Base-by-base conservation (phyloP, 2,888 invertebrate genomes). In the Sericinus montela region DNA sequence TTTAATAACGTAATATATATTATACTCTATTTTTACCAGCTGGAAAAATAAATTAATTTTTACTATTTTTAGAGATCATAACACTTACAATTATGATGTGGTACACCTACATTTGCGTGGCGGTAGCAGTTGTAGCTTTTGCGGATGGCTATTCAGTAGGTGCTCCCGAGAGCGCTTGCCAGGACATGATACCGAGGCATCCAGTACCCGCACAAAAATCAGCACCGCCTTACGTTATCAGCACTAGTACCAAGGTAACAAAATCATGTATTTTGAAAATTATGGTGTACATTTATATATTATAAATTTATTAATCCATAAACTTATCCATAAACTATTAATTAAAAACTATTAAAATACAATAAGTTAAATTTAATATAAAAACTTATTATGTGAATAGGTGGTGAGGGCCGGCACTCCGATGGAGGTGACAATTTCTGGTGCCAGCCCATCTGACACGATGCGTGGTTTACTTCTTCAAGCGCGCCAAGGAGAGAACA, bases 141-240 rank as follows among this genome's bases (percentile, higher is more conserved):
- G 81, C 67, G 53, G 67, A 75, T 36, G 90, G 83, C 1, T 92
- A 91, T 70, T 91, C 92, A 1, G 80, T 85, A 1, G 94, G 94
- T 4, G 94, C 93, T 0, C 94, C 93, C 0, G 75, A 79, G 15
- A 82, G 80, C 34, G 91, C 91, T 19, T 94, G 94, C 77, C 75
- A 69, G n/a, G 92, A 92, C 69, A 91, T 94, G 90, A 85, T 89
- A 6, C 94, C 94, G 0, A 89, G 91, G 65, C 94, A 94, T 70
- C 91, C 91, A 0, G 91, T 90, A 3, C 72, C 84, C 0, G 78
- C 92, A 0, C 92, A 93, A 75, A 79, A 76, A 10, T 62, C 80
- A 0, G 57, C 79, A 0, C 74, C 92, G 0, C 94, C 94, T 0
- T 94, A 93, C 75, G 83, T 72, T 48, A 76, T 92, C 37, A 78